phyloP scores from a whole-genome alignment of 2,797 vertebrate genomes.

The Enteromius treurensis region DNA sequence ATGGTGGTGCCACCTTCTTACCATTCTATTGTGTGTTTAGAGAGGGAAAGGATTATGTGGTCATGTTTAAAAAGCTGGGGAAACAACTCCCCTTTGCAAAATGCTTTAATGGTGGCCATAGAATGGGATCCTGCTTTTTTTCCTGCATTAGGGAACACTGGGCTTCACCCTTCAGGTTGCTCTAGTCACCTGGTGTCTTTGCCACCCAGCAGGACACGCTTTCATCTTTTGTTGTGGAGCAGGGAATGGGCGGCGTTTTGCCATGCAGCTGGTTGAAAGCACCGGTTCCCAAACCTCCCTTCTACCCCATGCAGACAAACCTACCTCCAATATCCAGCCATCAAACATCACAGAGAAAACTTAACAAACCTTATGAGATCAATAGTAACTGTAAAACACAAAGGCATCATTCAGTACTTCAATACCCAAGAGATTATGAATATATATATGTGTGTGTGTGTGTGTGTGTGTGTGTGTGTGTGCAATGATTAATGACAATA shows the following conservation, averaged over 20 bases:
- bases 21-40: conserved; percentile 71
- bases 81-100: conserved; percentile 59
- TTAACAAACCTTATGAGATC: conserved; percentile 4
- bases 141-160: conserved; percentile 65
- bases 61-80: conserved; percentile 69
- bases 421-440: not conserved
- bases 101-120: conserved; percentile 69
- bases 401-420: not conserved
- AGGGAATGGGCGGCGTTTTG: conserved; percentile 72
- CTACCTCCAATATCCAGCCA: conserved; percentile 54
- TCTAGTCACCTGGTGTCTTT: conserved; percentile 77
- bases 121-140: conserved; percentile 69
- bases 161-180: conserved; percentile 74
- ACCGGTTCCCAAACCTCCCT: conserved; percentile 63
- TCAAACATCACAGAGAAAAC: conserved; percentile 30
- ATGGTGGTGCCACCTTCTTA: conserved; percentile 73
- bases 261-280: conserved; percentile 75
- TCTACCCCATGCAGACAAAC: conserved; percentile 50
- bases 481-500: no score
- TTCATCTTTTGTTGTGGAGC: conserved; percentile 76
- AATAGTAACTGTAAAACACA: conserved; percentile 17
- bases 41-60: conserved; percentile 76
- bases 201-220: conserved; percentile 75
- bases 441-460: not conserved
- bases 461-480: no score